Evolutionary conservation across 1,140 invertebrate genomes (phyloP), one percentile per base, ranked within the genome.

Genomic region (Asobara japonica): DNA sequence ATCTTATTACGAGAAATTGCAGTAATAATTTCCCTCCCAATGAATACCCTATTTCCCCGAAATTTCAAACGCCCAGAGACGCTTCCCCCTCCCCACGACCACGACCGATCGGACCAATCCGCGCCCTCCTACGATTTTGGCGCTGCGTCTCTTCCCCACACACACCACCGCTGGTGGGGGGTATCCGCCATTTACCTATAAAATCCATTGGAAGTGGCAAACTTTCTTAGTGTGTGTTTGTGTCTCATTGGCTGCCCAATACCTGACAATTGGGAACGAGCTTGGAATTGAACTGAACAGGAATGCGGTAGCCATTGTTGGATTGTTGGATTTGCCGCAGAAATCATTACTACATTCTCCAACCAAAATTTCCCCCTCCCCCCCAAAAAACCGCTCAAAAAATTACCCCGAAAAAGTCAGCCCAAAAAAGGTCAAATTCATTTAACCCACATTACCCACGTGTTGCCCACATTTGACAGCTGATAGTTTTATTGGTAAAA

Each of bases 231-330:
- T 45, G 41, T 45, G 41, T 7, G 41, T 45, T 13, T 7, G 41
- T 45, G 41, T 45, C 41, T 45, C 5, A 13, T n/a, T 7, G 38
- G 5, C 7, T 7, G n/a, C 41, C 2, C 11, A 27, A 33, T 60
- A 71, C 64, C 38, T 56, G 64, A 67, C n/a, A 75, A 70, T 60
- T 67, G 71, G 69, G 48, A 74, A 83, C 79, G 84, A 84, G 78
- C 65, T 4, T 25, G 82, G 82, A 84, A 85, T 60, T 25, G 84
- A 71, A 83, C 83, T 82, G 80, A 78, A 76, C 83, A 80, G 83
- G 84, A 66, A 83, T 86, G 86, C 81, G 7, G 86, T 87, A 87
- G 87, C 87, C 87, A 88, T 88, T 88, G 87, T 87, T 84, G 82
- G 81, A 45, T 45, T n/a, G n/a, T n/a, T n/a, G n/a, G n/a, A 45